These are phyloP conservation scores for Pseudorhombus dupliciocellatus DNA, from an alignment of 2,113 vertebrate species.

Conservation along the genomic window DNA sequence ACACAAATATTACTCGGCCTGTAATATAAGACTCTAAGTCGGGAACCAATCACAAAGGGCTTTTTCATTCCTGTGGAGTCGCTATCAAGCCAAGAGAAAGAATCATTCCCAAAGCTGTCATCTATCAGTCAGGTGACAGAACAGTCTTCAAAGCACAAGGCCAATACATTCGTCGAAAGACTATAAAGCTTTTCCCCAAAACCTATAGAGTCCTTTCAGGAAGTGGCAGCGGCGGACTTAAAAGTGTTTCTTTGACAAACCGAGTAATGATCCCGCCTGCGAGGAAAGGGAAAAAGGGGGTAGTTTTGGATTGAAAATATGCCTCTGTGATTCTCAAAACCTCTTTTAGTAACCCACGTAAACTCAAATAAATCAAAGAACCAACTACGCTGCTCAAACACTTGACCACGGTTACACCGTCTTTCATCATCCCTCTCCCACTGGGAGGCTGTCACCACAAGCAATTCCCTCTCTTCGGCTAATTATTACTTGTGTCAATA, in stretches of 20 bases:
- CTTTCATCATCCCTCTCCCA: slow-evolving; percentile 56
- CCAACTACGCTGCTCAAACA: slow-evolving; percentile 54
- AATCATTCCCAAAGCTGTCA: slow-evolving; percentile 52
- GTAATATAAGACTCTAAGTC: slow-evolving; percentile 21
- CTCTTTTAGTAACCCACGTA: slow-evolving; percentile 56
- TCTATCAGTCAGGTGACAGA: slow-evolving; percentile 59
- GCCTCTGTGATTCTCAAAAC: slow-evolving; percentile 47
- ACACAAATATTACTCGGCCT: slow-evolving; percentile 13
- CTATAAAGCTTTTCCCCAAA: slow-evolving; percentile 58
- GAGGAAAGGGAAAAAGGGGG: background rate
- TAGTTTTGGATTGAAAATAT: slow-evolving; percentile 37
- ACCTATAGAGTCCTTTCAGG: slow-evolving; percentile 59
- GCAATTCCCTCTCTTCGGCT: slow-evolving; percentile 31
- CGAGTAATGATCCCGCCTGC: slow-evolving; percentile 60
- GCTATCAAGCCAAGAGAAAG: slow-evolving; percentile 54
- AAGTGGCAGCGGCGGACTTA: slow-evolving; percentile 46
- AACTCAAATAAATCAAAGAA: slow-evolving; percentile 61
- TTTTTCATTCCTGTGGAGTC: slow-evolving; percentile 28
- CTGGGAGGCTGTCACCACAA: slow-evolving; percentile 36
- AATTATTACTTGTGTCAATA: slow-evolving; percentile 52
- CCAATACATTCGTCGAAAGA: slow-evolving; percentile 62
- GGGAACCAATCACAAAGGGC: slow-evolving; percentile 35
- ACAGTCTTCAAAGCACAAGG: slow-evolving; percentile 58
- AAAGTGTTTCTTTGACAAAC: slow-evolving; percentile 73
- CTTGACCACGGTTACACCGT: slow-evolving; percentile 63